These are phyloP conservation scores for Microchirus variegatus DNA, from an alignment of 2,797 vertebrate species.

Conservation along the genomic window DNA sequence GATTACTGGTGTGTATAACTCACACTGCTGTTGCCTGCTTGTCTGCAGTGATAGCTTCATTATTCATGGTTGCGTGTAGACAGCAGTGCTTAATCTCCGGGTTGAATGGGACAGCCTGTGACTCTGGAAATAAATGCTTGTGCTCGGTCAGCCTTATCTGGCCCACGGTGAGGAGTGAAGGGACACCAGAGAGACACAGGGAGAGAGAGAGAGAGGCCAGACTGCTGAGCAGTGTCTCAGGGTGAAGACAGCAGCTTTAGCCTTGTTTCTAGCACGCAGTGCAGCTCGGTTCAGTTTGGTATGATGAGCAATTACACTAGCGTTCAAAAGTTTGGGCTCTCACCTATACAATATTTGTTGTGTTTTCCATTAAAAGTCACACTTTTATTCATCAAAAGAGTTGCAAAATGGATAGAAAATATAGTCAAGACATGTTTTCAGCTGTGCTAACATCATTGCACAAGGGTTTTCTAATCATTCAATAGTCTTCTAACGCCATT, in stretches of 20 bases:
- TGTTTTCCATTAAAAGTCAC: no score
- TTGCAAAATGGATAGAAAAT: no score
- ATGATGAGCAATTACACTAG: no score
- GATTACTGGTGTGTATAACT: conserved; percentile 69
- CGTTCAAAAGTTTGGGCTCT: no score
- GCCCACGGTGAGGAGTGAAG: conserved; percentile 32
- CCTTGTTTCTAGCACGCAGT: no score
- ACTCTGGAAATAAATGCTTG: conserved; percentile 61
- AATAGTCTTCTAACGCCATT: no score
- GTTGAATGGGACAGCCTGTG: conserved; percentile 61
- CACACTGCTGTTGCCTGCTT: conserved; percentile 73
- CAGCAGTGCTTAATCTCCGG: conserved; percentile 80
- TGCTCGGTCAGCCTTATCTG: conserved; percentile 67
- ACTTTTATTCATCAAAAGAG: no score
- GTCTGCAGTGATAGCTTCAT: conserved; percentile 81
- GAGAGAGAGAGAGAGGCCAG: conserved; percentile 26
- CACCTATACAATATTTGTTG: no score
- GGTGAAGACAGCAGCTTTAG: conserved; percentile 57
- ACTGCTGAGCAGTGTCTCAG: conserved; percentile 47
- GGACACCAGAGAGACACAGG: conserved; percentile 33
- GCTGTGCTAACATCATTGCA: no score
- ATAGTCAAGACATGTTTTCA: no score
- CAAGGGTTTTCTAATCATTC: no score
- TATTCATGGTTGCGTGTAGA: conserved; percentile 85
- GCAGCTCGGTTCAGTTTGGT: no score